Evolutionary conservation across 2,888 invertebrate species (phyloP).

Genomic region (Ptychoptera contaminata): DNA sequence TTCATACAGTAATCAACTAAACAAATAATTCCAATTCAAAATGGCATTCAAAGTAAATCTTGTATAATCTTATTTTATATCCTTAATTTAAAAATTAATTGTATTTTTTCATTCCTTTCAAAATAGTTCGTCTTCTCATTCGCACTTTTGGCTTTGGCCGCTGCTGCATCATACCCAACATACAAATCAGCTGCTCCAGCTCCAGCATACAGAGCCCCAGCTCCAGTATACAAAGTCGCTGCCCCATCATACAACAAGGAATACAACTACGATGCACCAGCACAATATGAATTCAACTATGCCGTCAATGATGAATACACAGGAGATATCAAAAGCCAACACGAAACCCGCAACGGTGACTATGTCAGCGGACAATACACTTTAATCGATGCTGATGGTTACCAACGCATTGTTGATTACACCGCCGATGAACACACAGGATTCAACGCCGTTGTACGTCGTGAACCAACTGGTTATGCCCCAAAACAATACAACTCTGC

Average conservation of each 20-base stretch:
- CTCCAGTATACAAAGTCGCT: background rate
- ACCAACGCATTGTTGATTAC: constrained; percentile 36
- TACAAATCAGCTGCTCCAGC: background rate
- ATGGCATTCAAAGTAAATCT: constrained; percentile 2
- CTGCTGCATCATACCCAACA: background rate
- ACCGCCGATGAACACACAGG: constrained; percentile 37
- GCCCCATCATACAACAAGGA: background rate
- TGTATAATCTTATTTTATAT: too few relatives aligned
- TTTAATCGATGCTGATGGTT: constrained; percentile 36
- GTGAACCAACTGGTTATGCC: constrained; percentile 18
- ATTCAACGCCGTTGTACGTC: constrained; percentile 38
- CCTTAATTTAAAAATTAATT: background rate
- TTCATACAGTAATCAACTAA: too few relatives aligned
- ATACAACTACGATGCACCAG: background rate
- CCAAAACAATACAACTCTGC: too few relatives aligned
- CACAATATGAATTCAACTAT: constrained; percentile 16
- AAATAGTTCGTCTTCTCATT: background rate
- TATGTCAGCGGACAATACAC: constrained; percentile 36
- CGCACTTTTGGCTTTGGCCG: constrained; percentile 6
- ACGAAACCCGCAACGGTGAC: constrained; percentile 36
- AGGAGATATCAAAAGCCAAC: constrained; percentile 36
- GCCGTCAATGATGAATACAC: constrained; percentile 35
- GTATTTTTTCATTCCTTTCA: too few relatives aligned
- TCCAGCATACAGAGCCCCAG: background rate
- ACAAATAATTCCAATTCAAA: background rate